These are phyloP conservation scores for Mionectes olivaceus DNA, from an alignment of 2,797 vertebrate species.

Conservation along the genomic window DNA sequence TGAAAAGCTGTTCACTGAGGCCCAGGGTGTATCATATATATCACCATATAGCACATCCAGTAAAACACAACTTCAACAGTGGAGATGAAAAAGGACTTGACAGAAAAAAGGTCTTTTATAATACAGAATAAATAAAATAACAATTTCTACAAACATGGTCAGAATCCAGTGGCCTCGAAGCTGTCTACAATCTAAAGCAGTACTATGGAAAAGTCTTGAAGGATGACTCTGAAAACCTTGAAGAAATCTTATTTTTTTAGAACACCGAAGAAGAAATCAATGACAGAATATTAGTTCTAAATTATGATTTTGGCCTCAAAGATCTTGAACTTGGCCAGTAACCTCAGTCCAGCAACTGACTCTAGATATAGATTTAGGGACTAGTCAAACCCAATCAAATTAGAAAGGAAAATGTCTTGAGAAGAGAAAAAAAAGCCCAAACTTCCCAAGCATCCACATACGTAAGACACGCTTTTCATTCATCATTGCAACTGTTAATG, in stretches of 20 bases:
- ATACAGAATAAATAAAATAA: background rate
- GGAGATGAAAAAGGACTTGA: background rate
- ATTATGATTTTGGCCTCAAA: background rate
- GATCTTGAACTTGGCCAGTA: background rate
- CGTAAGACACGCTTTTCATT: background rate
- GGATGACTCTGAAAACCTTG: background rate
- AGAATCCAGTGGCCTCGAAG: background rate
- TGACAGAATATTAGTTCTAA: background rate
- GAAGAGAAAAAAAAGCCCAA: background rate
- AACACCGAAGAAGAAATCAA: background rate
- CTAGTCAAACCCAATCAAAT: background rate
- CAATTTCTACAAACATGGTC: background rate
- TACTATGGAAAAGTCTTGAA: background rate
- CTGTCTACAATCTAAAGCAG: background rate
- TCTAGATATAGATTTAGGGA: background rate
- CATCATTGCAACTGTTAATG: background rate
- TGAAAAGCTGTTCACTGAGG: background rate
- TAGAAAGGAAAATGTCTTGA: background rate
- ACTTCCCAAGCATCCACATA: background rate
- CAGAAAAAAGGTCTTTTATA: background rate
- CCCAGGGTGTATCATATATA: background rate
- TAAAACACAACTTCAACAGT: background rate
- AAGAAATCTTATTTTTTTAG: background rate
- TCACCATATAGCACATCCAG: background rate
- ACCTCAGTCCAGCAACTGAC: background rate